Evolutionary conservation across 2,888 invertebrate genomes (phyloP).

Genomic region (Periphyllus acericola): DNA sequence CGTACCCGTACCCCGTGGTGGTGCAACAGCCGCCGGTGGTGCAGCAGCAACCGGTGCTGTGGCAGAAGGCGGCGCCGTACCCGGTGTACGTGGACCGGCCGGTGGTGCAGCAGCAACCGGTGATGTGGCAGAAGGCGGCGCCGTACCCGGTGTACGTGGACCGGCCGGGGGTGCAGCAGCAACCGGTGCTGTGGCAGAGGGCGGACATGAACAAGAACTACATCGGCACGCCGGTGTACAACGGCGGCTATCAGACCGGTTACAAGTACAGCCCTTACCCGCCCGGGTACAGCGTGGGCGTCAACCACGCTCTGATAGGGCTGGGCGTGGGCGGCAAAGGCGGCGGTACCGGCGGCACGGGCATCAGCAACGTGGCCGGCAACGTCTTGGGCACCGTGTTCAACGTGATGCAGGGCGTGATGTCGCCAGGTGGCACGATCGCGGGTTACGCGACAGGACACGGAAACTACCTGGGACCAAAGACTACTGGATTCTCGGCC

Average conservation of each 20-base stretch:
- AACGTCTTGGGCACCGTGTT: slow-evolving; percentile 7
- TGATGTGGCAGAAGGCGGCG: slow-evolving; percentile 22
- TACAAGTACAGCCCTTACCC: slow-evolving; percentile 27
- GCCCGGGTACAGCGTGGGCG: slow-evolving; percentile 53
- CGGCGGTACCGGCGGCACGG: background rate
- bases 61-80: background rate
- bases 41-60: slow-evolving; percentile 30
- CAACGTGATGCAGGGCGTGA: slow-evolving; percentile 38
- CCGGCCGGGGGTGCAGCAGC: background rate
- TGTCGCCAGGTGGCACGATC: slow-evolving; percentile 27
- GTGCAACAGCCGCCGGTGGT: slow-evolving; percentile 26
- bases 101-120: slow-evolving; percentile 22
- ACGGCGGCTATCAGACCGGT: slow-evolving; percentile 37
- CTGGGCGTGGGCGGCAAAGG: slow-evolving; percentile 8
- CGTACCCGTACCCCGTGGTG: slow-evolving; percentile 61
- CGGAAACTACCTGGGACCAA: slow-evolving; percentile 45
- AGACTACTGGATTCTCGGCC: slow-evolving; percentile 37
- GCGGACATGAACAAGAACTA: slow-evolving; percentile 3
- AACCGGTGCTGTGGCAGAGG: background rate
- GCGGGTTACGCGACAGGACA: slow-evolving; percentile 44
- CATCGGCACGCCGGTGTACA: slow-evolving; percentile 43
- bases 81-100: background rate
- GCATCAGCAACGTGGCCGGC: background rate
- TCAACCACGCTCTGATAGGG: slow-evolving; percentile 48
- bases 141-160: slow-evolving; percentile 11